A percentile compares a stretch with the other conserved stretches of the same genome.
These are phyloP conservation scores for Caenorhabditis macrosperma DNA, from an alignment of 2,888 invertebrate genomes.

Conservation along the genomic window DNA sequence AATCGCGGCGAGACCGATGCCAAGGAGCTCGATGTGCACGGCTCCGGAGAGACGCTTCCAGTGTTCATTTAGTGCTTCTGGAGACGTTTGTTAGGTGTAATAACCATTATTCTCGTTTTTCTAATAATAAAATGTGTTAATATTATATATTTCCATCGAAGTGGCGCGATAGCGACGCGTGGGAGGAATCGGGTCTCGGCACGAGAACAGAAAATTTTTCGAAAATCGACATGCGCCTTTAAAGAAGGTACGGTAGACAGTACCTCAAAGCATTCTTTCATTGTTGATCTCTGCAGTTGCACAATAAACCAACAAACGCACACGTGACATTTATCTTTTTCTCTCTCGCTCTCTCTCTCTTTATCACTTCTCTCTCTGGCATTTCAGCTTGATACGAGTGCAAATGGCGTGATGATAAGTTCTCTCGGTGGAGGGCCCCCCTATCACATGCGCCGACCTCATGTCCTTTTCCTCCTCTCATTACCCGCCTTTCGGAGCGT, in stretches of 20 bases:
- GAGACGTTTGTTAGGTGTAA: too few species aligned
- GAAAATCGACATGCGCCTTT: too few species aligned
- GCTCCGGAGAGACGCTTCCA: constrained; percentile 27
- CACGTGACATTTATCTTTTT: constrained; percentile 10
- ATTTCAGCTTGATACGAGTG: constrained; percentile 44
- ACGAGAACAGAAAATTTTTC: too few species aligned
- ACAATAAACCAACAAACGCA: constrained; percentile 13
- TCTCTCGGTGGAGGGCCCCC: too few species aligned
- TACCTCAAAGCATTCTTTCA: too few species aligned
- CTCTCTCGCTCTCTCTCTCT: not conserved
- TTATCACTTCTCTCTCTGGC: not conserved
- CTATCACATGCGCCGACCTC: constrained; percentile 41
- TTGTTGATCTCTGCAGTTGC: too few species aligned
- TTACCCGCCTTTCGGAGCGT: not conserved
- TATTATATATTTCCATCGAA: too few species aligned
- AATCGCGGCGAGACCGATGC: constrained; percentile 34
- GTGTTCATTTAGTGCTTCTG: constrained; percentile 15
- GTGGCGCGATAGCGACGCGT: too few species aligned
- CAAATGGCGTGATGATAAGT: constrained; percentile 43
- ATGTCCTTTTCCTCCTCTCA: not conserved
- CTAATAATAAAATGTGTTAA: too few species aligned
- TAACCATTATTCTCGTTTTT: too few species aligned
- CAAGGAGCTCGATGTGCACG: constrained; percentile 4
- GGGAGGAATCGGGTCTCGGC: too few species aligned
- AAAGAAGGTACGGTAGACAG: too few species aligned